These are phyloP conservation scores for Pseudotriccus pelzelni DNA, from an alignment of 2,797 vertebrate genomes.

Conservation along the genomic window DNA sequence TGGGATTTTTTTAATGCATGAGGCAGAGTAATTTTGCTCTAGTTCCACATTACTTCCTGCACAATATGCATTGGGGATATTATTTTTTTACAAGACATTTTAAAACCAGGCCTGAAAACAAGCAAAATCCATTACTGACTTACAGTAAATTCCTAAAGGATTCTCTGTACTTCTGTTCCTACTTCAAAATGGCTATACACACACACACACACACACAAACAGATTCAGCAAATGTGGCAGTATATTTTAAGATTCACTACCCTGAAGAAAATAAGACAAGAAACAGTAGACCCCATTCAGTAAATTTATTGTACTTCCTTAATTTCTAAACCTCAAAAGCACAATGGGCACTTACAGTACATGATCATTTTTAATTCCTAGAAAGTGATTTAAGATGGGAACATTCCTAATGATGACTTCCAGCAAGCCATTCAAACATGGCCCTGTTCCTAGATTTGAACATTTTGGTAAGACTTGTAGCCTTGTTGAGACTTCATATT, in stretches of 20 bases:
- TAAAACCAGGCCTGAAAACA: slow-evolving; percentile 64
- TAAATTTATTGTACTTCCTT: slow-evolving; percentile 32
- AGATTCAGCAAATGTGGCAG: slow-evolving; percentile 18
- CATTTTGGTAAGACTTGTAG: neutral
- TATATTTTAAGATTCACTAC: slow-evolving; percentile 48
- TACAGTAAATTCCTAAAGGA: slow-evolving; percentile 71
- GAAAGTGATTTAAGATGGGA: slow-evolving; percentile 38
- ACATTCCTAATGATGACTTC: neutral
- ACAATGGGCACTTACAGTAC: neutral
- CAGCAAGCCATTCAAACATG: neutral
- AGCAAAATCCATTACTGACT: slow-evolving; percentile 74
- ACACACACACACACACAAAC: neutral
- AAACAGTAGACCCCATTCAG: neutral
- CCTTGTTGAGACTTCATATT: neutral
- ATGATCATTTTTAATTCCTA: slow-evolving; percentile 48
- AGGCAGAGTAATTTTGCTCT: slow-evolving; percentile 63
- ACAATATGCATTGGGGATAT: slow-evolving; percentile 67
- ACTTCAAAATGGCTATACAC: slow-evolving; percentile 36
- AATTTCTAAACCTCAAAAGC: slow-evolving; percentile 32
- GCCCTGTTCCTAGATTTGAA: neutral
- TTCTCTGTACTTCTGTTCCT: slow-evolving; percentile 53
- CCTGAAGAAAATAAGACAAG: slow-evolving; percentile 11
- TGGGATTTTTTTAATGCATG: slow-evolving; percentile 49
- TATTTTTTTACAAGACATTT: slow-evolving; percentile 71
- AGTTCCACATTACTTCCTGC: slow-evolving; percentile 63